Evolutionary conservation across 2,797 vertebrate species (phyloP), one percentile per base, ranked within the genome.

Genomic region (Chaetodon trifasciatus): DNA sequence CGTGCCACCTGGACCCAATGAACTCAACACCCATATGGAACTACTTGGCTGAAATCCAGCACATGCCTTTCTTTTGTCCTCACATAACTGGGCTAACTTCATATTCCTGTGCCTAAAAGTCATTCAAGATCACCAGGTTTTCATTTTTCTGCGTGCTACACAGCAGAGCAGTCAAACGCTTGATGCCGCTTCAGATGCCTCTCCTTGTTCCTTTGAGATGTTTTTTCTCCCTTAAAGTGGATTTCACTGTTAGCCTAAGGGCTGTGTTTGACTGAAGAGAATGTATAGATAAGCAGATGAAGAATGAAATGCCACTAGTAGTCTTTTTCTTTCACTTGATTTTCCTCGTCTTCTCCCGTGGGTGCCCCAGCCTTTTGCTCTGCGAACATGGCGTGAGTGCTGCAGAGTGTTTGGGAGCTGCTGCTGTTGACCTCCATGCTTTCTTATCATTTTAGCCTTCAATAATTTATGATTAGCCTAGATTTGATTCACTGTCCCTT

Each of bases 41-140:
- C 61, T 82, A 90, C 87, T 94, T 95, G 94, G 95, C 93, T 64
- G 62, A 35, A 79, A 44, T 87, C 88, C 95, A 91, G 86, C 81
- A 76, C 93, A 93, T 93, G 91, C 90, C 92, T 96, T 92, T 92
- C 86, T 78, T 93, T 94, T 95, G 95, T 95, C 94, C 92, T 94
- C 92, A 92, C 92, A 91, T 93, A 94, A 92, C 92, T 89, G 91
- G 53, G 85, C 87, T 90, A 74, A 91, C 90, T 91, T 86, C 77
- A 87, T 86, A 35, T 64, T 78, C 50, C 69, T 81, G 65, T 58
- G 70, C 91, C 73, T 72, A 90, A 61, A 86, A 89, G 88, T 88
- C 84, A 81, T 52, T 76, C 71, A 55, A 35, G 63, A 90, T 78
- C 87, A 82, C 42, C 70, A 42, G 62, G 55, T 87, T 84, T 71